These are phyloP conservation scores for Pongo pygmaeus DNA, from an alignment of 2,113 vertebrate species.

Conservation along the genomic window DNA sequence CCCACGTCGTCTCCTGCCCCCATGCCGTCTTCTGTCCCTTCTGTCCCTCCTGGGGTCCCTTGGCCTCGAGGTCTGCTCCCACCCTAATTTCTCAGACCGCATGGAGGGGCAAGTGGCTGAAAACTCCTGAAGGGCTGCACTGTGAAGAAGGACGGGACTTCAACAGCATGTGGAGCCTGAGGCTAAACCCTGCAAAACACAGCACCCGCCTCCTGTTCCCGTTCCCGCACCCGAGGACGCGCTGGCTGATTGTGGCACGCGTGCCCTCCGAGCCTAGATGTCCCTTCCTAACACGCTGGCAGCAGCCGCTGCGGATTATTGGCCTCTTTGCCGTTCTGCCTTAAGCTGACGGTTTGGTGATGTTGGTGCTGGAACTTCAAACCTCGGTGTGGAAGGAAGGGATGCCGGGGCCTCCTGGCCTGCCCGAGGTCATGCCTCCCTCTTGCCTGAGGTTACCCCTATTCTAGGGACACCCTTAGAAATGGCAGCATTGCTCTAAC, in stretches of 20 bases:
- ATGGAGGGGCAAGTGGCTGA: not conserved
- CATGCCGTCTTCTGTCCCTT: too few species aligned
- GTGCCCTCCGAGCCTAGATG: rapidly evolving
- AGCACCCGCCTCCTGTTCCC: not conserved
- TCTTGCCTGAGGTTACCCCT: not conserved
- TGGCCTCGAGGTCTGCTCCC: rapidly evolving
- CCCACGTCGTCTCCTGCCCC: rapidly evolving
- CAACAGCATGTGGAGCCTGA: rapidly evolving
- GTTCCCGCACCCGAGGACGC: rapidly evolving
- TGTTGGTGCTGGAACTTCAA: not conserved
- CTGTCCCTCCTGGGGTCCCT: not conserved
- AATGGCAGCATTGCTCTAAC: not conserved
- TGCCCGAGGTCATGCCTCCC: not conserved
- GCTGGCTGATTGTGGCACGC: rapidly evolving
- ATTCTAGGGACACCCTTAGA: not conserved
- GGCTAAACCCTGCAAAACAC: not conserved
- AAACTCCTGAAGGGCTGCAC: not conserved
- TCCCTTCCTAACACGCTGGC: too few species aligned
- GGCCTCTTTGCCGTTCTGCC: not conserved
- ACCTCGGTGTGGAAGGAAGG: not conserved
- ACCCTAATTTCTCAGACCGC: too few species aligned
- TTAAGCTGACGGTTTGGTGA: not conserved
- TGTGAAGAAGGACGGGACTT: not conserved
- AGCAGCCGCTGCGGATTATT: too few species aligned
- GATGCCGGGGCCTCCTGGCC: too few species aligned